These are phyloP conservation scores for Eulemur rufifrons DNA, from an alignment of 2,113 vertebrate species.

Conservation along the genomic window DNA sequence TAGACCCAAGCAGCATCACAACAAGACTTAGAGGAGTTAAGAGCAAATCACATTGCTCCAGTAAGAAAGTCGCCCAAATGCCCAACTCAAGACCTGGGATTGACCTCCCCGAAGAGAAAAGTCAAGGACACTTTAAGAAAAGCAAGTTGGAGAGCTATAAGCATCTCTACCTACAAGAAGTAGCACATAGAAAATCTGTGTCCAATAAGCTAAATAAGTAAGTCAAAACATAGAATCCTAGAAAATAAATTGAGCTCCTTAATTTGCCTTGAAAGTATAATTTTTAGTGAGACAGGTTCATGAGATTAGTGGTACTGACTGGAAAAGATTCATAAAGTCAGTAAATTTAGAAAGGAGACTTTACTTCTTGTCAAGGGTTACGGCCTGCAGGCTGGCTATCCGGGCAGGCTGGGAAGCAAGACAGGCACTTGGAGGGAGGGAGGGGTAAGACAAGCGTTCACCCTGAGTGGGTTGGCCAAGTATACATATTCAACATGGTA, in stretches of 20 bases:
- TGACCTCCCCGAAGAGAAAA: constrained; percentile 86
- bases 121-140: constrained; percentile 81
- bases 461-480: no score
- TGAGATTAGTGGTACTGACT: background rate
- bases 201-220: background rate
- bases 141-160: constrained; percentile 86
- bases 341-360: background rate
- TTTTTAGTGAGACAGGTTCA: background rate
- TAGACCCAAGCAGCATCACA: constrained; percentile 82
- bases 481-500: no score
- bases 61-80: constrained; percentile 87
- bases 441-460: no score
- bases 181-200: background rate
- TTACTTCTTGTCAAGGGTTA: background rate
- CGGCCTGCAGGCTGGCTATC: no score
- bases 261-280: background rate
- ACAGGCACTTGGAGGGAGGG: no score
- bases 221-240: background rate
- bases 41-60: constrained; percentile 86
- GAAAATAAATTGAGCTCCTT: background rate
- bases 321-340: no score
- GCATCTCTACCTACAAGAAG: background rate
- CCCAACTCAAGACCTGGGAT: constrained; percentile 88
- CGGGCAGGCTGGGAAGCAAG: no score
- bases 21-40: constrained; percentile 86